Evolutionary conservation across 1,140 invertebrate genomes (phyloP).

Genomic region (Stenopsyche tienmushanensis): DNA sequence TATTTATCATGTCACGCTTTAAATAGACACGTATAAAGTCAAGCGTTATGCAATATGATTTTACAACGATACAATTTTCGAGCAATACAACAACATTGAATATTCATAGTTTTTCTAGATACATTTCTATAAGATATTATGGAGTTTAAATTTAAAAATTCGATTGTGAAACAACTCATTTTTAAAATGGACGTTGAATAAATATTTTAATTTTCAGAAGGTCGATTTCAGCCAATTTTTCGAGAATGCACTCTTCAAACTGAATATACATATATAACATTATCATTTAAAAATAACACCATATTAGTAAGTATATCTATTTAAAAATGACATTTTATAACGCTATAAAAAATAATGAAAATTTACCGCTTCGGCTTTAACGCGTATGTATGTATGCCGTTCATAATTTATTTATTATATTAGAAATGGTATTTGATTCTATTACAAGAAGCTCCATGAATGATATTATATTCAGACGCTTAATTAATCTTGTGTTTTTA

Average conservation of each 20-base stretch:
- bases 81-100: neutral
- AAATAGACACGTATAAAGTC: neutral
- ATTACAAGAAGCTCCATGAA: no score
- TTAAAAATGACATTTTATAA: no score
- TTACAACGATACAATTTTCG: no score
- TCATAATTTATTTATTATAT: no score
- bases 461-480: no score
- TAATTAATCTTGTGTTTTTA: neutral
- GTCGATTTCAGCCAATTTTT: conserved; percentile 48
- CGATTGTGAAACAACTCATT: neutral
- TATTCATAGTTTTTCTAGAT: conserved; percentile 1
- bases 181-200: neutral
- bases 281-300: conserved; percentile 50
- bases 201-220: conserved; percentile 34
- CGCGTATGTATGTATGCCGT: no score
- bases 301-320: conserved; percentile 29
- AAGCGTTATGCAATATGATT: no score
- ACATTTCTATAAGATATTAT: no score
- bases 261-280: conserved; percentile 48
- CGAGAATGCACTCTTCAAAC: conserved; percentile 49
- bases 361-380: neutral
- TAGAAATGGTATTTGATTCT: no score
- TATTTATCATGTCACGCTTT: neutral
- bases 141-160: neutral
- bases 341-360: neutral